Conservation (phyloP, 1,140 invertebrate species). For the Pseudomyrmex concolor region DNA sequence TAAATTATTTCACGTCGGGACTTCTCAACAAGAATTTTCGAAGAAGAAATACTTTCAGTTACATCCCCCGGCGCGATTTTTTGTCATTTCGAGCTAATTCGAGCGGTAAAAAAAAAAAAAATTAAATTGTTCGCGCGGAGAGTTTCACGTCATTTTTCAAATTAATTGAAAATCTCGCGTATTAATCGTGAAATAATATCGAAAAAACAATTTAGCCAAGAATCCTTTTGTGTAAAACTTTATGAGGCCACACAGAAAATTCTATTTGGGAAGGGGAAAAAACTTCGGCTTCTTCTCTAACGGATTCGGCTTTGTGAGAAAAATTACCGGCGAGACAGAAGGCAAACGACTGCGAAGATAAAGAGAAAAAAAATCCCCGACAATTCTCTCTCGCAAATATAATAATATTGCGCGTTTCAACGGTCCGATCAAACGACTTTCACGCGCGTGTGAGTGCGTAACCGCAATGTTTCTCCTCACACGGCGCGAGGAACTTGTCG, state of each 20-base stretch:
- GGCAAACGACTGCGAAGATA: conserved; percentile 11
- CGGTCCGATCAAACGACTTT: conserved; percentile 5
- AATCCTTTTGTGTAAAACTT: too few species aligned
- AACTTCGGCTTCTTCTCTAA: conserved; percentile 6
- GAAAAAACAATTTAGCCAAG: too few species aligned
- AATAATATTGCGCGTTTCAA: conserved; percentile 18
- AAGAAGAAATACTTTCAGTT: neutral
- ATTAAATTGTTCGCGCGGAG: neutral
- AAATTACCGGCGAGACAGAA: conserved; percentile 34
- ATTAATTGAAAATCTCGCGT: neutral
- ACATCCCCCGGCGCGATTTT: neutral
- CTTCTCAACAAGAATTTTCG: neutral
- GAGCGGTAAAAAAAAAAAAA: neutral
- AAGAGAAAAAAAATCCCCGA: neutral
- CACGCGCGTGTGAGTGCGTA: neutral
- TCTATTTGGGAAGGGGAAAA: neutral
- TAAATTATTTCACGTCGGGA: neutral
- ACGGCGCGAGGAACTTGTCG: conserved; percentile 47
- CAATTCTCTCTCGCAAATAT: neutral
- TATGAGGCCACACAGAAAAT: too few species aligned
- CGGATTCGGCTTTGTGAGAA: neutral
- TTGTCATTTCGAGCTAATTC: conserved; percentile 14
- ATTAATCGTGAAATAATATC: neutral
- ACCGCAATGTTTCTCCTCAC: conserved; percentile 5
- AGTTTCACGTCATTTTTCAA: neutral